Evolutionary conservation across 2,113 vertebrate genomes (phyloP), one percentile per base, ranked within the genome.

Genomic region (Arizona elegans): DNA sequence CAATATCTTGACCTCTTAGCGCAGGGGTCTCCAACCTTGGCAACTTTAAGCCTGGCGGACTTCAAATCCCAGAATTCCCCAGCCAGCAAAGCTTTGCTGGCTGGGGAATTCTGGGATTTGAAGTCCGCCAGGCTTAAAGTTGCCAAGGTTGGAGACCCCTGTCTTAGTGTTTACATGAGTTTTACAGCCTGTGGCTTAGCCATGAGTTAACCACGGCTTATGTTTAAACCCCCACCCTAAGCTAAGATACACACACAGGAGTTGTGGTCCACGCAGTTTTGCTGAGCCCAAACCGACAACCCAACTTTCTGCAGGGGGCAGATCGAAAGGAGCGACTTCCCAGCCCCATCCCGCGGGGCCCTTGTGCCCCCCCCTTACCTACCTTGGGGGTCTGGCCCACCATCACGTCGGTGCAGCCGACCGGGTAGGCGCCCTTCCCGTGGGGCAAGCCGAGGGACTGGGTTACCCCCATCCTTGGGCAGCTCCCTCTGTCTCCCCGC

Each of bases 391-490:
- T 92, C 56, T 88, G 93, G 17, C 97, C 98, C 95, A 97, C 97
- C 98, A 98, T 98, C 93, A 98, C 96, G 89, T 98, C 98, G 1
- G 95, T 85, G 86, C 98, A 98, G 93, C 97, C 97, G 86, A 98
- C 98, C 0, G 0, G 91, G 91, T 97, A 95, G 0, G 97, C 96
- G 15, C 98, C 98, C 1, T 92, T 93, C 8, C 95, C 94, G 26
- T 5, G 65, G 0, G 98, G 98, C 70, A 98, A 95, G 3, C 70
- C 94, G 95, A 98, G 24, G 0, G 96, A 97, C 93, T 96, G 95
- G 0, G 1, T 70, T 19, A 15, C 93, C 92, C 98, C 97, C 98
- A 98, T 98, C 50, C 26, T 47, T 55, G 3, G 3, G 33, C 1
- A 29, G 12, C 24, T 10, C 11, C 38, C 38, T 88, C 29, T 56